phyloP scores from a whole-genome alignment of 2,797 vertebrate genomes.

The Dicrostonyx torquatus region DNA sequence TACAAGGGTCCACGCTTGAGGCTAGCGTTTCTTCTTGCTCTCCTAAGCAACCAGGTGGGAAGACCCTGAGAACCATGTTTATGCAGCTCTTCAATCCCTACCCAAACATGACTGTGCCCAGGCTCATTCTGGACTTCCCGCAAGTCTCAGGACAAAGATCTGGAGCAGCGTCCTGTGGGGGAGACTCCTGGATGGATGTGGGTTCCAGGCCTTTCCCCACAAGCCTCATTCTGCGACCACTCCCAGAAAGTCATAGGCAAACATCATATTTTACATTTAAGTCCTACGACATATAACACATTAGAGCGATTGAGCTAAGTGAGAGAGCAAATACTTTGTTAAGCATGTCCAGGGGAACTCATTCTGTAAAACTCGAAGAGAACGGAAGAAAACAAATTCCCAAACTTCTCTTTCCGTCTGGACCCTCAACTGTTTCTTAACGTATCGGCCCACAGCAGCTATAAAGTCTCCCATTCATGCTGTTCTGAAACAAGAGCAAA shows the following conservation, averaged over 20 bases:
- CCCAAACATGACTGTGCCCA: background rate
- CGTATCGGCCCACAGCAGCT: constrained; percentile 63
- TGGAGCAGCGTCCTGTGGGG: background rate
- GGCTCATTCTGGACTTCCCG: background rate
- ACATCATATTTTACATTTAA: background rate
- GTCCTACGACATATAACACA: background rate
- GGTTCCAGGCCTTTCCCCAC: background rate
- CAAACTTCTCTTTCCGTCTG: constrained; percentile 71
- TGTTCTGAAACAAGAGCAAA: constrained; percentile 54
- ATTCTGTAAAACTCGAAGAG: constrained; percentile 50
- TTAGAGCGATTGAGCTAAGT: background rate
- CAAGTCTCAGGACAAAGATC: background rate
- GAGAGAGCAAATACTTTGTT: constrained; percentile 31
- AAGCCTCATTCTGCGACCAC: background rate
- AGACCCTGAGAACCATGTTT: background rate
- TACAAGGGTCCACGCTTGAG: background rate
- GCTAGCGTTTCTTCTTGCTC: background rate
- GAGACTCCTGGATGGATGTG: background rate
- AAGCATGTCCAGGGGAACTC: background rate
- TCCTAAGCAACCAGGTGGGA: background rate
- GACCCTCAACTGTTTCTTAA: constrained; percentile 61
- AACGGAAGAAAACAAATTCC: background rate
- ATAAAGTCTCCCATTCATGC: constrained; percentile 67
- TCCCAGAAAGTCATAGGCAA: background rate
- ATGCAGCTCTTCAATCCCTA: background rate